Percentiles rank a stretch among this genome's conserved stretches.
Conservation (phyloP, 2,888 invertebrate species). For the Troides oblongomaculatus region DNA sequence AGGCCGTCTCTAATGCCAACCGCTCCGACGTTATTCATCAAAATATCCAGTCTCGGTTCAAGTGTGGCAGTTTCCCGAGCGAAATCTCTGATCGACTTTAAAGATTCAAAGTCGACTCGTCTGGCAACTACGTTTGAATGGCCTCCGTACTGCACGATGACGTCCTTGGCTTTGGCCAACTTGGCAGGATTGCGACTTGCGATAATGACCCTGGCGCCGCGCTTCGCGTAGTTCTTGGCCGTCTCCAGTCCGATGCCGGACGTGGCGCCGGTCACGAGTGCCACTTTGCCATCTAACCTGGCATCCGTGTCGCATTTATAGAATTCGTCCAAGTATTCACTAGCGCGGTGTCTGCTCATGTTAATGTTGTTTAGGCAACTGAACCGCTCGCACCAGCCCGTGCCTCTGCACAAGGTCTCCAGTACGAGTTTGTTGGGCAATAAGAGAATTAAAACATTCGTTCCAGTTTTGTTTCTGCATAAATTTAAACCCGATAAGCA, state of each 20-base stretch:
- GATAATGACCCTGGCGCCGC: constrained; percentile 79
- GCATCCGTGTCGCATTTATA: constrained; percentile 36
- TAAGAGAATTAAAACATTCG: no score
- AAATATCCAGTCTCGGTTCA: constrained; percentile 70
- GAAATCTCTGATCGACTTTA: constrained; percentile 78
- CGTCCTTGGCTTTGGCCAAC: constrained; percentile 43
- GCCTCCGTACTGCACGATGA: constrained; percentile 46
- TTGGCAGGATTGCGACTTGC: constrained; percentile 70
- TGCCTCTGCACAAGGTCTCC: no score
- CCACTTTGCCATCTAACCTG: constrained; percentile 56
- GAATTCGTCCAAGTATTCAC: no score
- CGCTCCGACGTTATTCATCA: constrained; percentile 44
- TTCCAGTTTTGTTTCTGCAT: no score
- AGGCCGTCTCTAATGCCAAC: constrained; percentile 56
- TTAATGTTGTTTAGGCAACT: no score
- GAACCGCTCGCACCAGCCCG: no score
- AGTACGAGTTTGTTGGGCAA: no score
- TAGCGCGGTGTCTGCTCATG: no score
- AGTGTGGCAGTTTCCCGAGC: constrained; percentile 72
- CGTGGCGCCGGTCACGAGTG: constrained; percentile 64
- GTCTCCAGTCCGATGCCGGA: constrained; percentile 60
- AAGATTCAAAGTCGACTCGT: constrained; percentile 73
- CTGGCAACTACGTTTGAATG: constrained; percentile 49
- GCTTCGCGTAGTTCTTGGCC: constrained; percentile 63
- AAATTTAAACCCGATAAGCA: no score